Conservation (phyloP, 2,888 invertebrate species). For the Aproaerema taeniolella region DNA sequence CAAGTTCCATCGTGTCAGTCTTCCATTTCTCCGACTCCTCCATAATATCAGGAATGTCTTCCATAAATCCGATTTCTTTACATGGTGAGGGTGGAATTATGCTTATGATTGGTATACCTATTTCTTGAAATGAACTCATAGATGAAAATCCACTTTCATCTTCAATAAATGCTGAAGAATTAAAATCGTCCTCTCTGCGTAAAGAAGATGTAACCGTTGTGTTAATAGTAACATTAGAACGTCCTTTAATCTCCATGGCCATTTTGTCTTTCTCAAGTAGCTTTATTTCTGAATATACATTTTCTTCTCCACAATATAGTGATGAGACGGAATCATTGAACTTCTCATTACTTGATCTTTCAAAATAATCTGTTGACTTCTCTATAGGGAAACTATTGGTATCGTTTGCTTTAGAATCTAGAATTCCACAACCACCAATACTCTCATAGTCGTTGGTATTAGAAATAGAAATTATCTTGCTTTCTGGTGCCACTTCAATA, state of each 20-base stretch:
- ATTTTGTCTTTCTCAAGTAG: constrained; percentile 36
- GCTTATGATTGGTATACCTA: constrained; percentile 81
- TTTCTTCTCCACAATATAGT: constrained; percentile 38
- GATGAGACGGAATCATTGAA: no score
- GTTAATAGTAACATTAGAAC: constrained; percentile 23
- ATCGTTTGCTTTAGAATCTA: no score
- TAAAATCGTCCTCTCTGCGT: constrained; percentile 48
- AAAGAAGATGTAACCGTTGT: constrained; percentile 18
- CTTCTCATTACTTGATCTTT: no score
- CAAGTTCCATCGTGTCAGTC: constrained; percentile 43
- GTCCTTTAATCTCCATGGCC: constrained; percentile 22
- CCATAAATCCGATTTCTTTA: constrained; percentile 55
- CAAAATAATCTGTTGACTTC: no score
- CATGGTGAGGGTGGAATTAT: constrained; percentile 68
- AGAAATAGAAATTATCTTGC: no score
- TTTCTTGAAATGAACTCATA: constrained; percentile 90
- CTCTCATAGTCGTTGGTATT: no score
- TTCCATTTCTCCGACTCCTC: constrained; percentile 55
- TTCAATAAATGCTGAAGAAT: constrained; percentile 70
- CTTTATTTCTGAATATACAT: constrained; percentile 36
- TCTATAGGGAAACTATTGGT: no score
- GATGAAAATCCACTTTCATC: constrained; percentile 93
- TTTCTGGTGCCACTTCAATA: no score
- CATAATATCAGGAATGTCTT: constrained; percentile 42
- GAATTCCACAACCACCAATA: no score